Evolutionary conservation across 1,140 invertebrate genomes (phyloP).

Genomic region (Mylabris phalerata): DNA sequence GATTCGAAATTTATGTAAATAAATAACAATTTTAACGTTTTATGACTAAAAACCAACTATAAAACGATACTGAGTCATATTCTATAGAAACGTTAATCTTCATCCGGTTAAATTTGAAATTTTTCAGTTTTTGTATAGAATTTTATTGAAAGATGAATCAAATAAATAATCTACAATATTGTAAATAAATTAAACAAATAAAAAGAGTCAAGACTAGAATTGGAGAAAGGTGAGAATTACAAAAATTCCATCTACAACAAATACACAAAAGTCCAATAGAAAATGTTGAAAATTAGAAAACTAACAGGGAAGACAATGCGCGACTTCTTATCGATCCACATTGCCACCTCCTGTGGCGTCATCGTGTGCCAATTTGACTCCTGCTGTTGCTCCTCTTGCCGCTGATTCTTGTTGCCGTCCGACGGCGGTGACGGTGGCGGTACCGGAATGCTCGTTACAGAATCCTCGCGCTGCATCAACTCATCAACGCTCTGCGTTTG

Average conservation of each 20-base stretch:
- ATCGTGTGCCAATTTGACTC: slow-evolving; percentile 60
- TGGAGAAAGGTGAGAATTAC: slow-evolving; percentile 2
- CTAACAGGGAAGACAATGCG: slow-evolving; percentile 68
- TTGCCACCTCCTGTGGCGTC: slow-evolving; percentile 78
- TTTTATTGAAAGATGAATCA: too few species aligned
- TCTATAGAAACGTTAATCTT: too few species aligned
- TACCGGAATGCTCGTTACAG: slow-evolving; percentile 19
- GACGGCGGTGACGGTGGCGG: slow-evolving; percentile 34
- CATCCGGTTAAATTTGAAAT: too few species aligned
- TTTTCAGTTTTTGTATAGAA: too few species aligned
- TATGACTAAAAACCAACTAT: too few species aligned
- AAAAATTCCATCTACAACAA: slow-evolving; percentile 16
- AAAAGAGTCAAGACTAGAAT: not conserved
- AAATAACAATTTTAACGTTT: too few species aligned
- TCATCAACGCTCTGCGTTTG: slow-evolving; percentile 58
- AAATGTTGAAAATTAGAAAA: slow-evolving; percentile 74
- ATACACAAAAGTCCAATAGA: slow-evolving; percentile 77
- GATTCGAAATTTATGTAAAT: too few species aligned
- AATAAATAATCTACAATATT: not conserved
- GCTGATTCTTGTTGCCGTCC: too few species aligned
- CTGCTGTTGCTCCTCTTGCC: too few species aligned
- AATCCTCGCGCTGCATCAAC: slow-evolving; percentile 33
- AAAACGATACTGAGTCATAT: too few species aligned
- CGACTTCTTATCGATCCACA: slow-evolving; percentile 77
- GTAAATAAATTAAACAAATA: slow-evolving; percentile 4